Conservation (phyloP, 1,140 invertebrate genomes). For the Rhizoglyphus robini region DNA sequence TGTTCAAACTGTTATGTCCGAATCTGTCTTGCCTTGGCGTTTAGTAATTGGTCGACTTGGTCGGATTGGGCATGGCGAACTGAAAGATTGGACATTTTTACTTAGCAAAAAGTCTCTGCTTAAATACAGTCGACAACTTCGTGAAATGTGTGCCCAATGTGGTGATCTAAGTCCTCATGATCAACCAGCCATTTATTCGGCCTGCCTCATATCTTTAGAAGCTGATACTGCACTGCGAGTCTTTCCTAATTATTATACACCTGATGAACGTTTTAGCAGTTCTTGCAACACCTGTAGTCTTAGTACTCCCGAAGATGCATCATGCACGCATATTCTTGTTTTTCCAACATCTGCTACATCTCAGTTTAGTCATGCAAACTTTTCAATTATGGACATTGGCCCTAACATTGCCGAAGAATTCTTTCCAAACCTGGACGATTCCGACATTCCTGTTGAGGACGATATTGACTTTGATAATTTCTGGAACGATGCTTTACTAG, state of each 20-base stretch:
- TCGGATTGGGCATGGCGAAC: conserved; percentile 87
- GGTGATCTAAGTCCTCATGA: conserved; percentile 59
- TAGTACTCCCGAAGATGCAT: conserved; percentile 81
- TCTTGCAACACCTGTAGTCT: conserved; percentile 38
- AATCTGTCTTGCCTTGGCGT: conserved; percentile 72
- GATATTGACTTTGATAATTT: conserved; percentile 47
- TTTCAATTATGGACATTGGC: conserved; percentile 30
- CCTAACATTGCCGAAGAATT: conserved; percentile 58
- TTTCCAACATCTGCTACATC: conserved; percentile 95
- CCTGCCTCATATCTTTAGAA: conserved; percentile 91
- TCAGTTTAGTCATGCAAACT: conserved; percentile 37
- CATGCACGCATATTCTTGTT: conserved; percentile 93
- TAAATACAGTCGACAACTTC: conserved; percentile 68
- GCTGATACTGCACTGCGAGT: conserved; percentile 80
- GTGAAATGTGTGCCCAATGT: conserved; percentile 81
- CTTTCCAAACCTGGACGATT: conserved; percentile 43
- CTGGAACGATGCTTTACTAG: conserved; percentile 44
- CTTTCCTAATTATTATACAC: conserved; percentile 80
- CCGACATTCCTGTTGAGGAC: conserved; percentile 46
- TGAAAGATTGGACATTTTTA: conserved; percentile 89
- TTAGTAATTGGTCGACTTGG: conserved; percentile 90
- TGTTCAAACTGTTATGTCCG: conserved; percentile 81
- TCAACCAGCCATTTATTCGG: conserved; percentile 80
- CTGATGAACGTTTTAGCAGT: conserved; percentile 63
- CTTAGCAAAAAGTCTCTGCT: conserved; percentile 77